phyloP scores from a whole-genome alignment of 2,113 vertebrate species.

The Regulus satrapa region DNA sequence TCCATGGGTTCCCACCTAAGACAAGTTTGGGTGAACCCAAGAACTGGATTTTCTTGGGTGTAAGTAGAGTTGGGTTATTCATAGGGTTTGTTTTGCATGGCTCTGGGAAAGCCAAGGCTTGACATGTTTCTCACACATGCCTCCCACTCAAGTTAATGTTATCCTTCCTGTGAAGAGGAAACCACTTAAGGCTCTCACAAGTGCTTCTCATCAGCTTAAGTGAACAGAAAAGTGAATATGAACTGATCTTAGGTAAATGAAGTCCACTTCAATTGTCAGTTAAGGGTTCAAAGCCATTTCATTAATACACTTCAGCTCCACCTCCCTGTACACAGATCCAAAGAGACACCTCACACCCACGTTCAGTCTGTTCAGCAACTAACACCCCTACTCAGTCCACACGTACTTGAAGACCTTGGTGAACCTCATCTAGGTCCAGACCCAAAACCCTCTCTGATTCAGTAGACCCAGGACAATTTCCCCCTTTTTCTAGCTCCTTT shows the following conservation, averaged over 20 bases:
- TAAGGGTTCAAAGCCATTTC: background rate
- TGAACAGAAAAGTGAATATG: background rate
- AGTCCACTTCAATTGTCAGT: background rate
- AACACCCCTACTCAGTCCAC: background rate
- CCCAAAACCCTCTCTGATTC: background rate
- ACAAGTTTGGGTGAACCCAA: background rate
- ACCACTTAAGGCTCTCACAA: background rate
- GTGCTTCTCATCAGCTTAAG: background rate
- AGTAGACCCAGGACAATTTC: background rate
- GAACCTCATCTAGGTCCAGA: background rate
- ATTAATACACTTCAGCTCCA: background rate
- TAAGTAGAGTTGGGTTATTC: background rate
- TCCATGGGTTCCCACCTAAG: background rate
- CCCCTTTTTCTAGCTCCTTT: background rate
- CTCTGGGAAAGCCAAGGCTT: background rate
- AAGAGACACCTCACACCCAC: background rate
- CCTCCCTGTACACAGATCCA: background rate
- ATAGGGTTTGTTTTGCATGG: background rate
- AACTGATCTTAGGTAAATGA: conserved; percentile 9
- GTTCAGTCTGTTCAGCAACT: background rate
- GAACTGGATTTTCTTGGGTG: background rate
- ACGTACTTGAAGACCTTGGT: background rate
- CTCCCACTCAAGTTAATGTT: background rate
- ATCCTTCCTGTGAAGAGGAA: background rate
- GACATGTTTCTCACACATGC: background rate